Evolutionary conservation across 2,888 invertebrate species (phyloP).

Genomic region (Caenorhabditis zanzibari): DNA sequence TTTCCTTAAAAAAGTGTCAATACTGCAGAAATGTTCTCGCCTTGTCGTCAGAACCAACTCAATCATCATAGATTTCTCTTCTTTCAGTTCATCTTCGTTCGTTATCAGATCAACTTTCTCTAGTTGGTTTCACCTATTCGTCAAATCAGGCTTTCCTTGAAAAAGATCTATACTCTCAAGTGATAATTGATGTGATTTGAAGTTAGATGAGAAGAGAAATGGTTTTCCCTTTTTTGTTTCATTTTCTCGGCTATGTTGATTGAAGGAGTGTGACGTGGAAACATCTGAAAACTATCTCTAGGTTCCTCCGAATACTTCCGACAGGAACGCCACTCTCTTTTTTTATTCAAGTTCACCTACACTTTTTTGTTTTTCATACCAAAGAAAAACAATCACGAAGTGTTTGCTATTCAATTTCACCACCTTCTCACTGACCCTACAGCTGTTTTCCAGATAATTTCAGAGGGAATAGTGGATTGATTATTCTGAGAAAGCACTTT

Average conservation of each 20-base stretch:
- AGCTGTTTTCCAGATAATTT: slow-evolving; percentile 8
- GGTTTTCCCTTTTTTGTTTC: slow-evolving; percentile 34
- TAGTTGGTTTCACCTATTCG: slow-evolving; percentile 52
- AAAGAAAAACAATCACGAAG: slow-evolving; percentile 51
- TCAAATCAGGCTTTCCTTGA: slow-evolving; percentile 42
- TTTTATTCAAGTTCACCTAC: slow-evolving; percentile 46
- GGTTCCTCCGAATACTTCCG: slow-evolving; percentile 35
- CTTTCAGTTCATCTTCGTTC: slow-evolving; percentile 31
- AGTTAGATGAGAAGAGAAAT: slow-evolving; percentile 2
- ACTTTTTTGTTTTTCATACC: slow-evolving; percentile 31
- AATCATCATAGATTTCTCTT: not conserved
- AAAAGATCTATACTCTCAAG: slow-evolving; percentile 17
- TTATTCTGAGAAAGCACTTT: not conserved
- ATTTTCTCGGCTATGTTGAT: slow-evolving; percentile 19
- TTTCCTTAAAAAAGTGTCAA: not conserved
- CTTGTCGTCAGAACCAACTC: no score
- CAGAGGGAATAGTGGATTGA: no score
- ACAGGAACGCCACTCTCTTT: slow-evolving; percentile 32
- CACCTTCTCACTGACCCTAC: slow-evolving; percentile 32
- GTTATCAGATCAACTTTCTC: slow-evolving; percentile 58
- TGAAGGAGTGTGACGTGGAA: slow-evolving; percentile 40
- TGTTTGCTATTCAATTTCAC: slow-evolving; percentile 33
- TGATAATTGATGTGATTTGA: slow-evolving; percentile 59
- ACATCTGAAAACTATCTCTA: slow-evolving; percentile 13
- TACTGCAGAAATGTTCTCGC: not conserved